These are phyloP conservation scores for Empidonax traillii DNA, from an alignment of 2,113 vertebrate species.

Conservation along the genomic window DNA sequence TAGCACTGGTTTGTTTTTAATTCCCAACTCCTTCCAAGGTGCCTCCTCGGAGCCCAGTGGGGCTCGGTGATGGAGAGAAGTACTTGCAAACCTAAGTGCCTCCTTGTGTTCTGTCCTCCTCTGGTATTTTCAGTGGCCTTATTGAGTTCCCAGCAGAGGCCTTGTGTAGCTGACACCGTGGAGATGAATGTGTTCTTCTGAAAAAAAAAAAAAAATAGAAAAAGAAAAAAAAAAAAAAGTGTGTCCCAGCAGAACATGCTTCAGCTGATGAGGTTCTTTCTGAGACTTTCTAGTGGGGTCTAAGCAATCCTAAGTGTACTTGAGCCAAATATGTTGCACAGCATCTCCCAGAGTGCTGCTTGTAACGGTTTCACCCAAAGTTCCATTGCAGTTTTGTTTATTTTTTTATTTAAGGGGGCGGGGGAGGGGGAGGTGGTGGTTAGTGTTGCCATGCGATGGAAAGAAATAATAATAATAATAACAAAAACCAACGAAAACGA, in stretches of 20 bases:
- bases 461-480: background rate
- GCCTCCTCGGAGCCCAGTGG: slow-evolving; percentile 19
- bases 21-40: background rate
- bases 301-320: slow-evolving; percentile 54
- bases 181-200: slow-evolving; percentile 7
- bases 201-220: too few species aligned
- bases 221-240: too few species aligned
- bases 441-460: background rate
- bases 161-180: slow-evolving; percentile 26
- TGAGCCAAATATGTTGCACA: slow-evolving; percentile 13
- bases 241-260: background rate
- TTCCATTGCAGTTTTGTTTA: background rate
- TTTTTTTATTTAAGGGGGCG: background rate
- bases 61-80: background rate
- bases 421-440: too few species aligned
- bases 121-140: slow-evolving; percentile 59
- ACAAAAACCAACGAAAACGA: background rate
- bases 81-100: slow-evolving; percentile 63
- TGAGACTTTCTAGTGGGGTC: background rate
- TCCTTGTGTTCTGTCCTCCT: slow-evolving; percentile 50
- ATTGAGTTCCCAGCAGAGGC: background rate
- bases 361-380: slow-evolving; percentile 21
- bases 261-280: slow-evolving; percentile 3
- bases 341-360: background rate
- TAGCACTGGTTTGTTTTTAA: slow-evolving; percentile 1